A percentile compares a stretch with the other conserved stretches of the same genome.
These are phyloP conservation scores for Mystacornis crossleyi DNA, from an alignment of 2,113 vertebrate genomes.

Conservation along the genomic window DNA sequence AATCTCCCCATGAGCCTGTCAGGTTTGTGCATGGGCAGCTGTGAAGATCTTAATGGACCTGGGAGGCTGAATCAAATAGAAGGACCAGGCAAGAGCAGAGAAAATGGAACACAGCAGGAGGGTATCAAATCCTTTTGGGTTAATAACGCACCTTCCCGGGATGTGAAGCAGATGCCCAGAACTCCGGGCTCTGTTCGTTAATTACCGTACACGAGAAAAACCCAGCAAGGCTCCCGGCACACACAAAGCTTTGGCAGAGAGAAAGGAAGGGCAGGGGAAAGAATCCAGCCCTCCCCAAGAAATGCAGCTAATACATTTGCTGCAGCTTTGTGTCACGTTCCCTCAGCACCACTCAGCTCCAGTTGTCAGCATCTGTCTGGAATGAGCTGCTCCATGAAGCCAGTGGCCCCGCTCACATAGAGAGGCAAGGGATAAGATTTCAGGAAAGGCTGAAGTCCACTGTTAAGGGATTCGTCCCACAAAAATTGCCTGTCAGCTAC, in stretches of 20 bases:
- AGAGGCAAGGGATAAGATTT: not conserved
- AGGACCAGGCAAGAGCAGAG: not conserved
- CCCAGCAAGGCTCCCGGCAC: not conserved
- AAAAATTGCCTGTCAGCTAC: slow-evolving; percentile 9
- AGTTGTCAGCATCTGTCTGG: slow-evolving; percentile 59
- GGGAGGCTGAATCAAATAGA: not conserved
- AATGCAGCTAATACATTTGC: slow-evolving; percentile 5
- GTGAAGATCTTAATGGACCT: slow-evolving; percentile 30
- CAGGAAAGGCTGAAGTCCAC: slow-evolving; percentile 12
- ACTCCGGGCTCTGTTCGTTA: not conserved
- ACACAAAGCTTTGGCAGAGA: not conserved
- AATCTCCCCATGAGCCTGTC: slow-evolving; percentile 30
- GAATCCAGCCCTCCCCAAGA: not conserved
- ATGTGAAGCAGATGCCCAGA: not conserved
- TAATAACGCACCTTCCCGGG: slow-evolving; percentile 16
- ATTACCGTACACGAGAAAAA: not conserved
- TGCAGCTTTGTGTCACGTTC: not conserved
- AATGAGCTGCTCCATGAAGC: not conserved
- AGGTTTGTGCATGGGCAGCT: slow-evolving; percentile 8
- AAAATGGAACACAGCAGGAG: not conserved
- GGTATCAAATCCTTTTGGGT: slow-evolving; percentile 2
- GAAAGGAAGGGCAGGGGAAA: not conserved
- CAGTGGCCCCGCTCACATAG: not conserved
- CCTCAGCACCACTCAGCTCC: not conserved
- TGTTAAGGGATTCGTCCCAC: not conserved